Conservation (phyloP, 2,113 vertebrate species). For the Archocentrus centrarchus region DNA sequence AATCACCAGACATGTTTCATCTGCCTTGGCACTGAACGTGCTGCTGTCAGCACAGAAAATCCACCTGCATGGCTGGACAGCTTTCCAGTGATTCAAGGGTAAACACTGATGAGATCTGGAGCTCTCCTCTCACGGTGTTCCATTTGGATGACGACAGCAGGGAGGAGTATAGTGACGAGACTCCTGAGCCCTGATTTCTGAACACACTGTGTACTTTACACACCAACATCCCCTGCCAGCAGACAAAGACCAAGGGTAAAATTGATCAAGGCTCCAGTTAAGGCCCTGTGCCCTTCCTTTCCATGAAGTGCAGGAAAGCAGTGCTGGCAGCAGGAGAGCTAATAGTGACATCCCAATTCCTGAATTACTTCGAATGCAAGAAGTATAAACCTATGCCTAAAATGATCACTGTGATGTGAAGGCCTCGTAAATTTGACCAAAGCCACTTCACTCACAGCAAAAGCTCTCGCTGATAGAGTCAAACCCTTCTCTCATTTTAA, state of each 20-base stretch:
- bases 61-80: constrained; percentile 20
- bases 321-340: background rate
- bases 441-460: background rate
- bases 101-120: constrained; percentile 26
- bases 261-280: constrained; percentile 26
- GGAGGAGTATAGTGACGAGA: constrained; percentile 5
- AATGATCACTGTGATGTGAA: background rate
- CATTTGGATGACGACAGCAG: constrained; percentile 18
- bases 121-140: constrained; percentile 5
- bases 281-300: constrained; percentile 11
- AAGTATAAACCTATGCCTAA: background rate
- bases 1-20: constrained; percentile 53
- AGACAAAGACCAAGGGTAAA: background rate
- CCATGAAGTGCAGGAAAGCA: background rate
- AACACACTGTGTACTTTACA: constrained; percentile 17
- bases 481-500: background rate
- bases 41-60: constrained; percentile 34
- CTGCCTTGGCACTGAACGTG: constrained; percentile 17
- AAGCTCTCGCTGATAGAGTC: background rate
- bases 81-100: constrained; percentile 25
- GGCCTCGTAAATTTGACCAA: background rate
- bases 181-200: constrained; percentile 10
- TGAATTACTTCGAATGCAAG: constrained; percentile 18
- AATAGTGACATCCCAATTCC: background rate
- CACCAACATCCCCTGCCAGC: constrained; percentile 11